A percentile compares a stretch with the other conserved stretches of the same genome.
Conservation (phyloP, 1,140 invertebrate genomes). For the Zaprionus ghesquierei region DNA sequence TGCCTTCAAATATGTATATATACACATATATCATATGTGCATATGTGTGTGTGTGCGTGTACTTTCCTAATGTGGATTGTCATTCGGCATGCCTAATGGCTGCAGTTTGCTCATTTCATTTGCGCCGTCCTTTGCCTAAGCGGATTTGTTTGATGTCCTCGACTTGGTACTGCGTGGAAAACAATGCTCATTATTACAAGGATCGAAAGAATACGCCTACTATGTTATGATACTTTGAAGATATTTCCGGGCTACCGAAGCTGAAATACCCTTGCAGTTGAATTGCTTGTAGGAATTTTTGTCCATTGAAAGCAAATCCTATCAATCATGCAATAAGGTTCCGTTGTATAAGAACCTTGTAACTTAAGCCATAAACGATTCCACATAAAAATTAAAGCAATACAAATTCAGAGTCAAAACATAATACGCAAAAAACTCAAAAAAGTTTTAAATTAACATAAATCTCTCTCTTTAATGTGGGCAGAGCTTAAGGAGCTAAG, state of each 20-base stretch:
- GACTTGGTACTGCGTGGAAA: constrained; percentile 31
- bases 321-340: no score
- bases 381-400: not conserved
- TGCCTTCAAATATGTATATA: not conserved
- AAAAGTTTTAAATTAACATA: not conserved
- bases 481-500: not conserved
- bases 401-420: not conserved
- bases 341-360: no score
- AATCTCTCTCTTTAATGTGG: not conserved
- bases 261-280: not conserved
- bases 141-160: constrained; percentile 71
- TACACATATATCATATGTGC: not conserved
- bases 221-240: constrained; percentile 26
- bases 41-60: not conserved
- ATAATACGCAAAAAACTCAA: not conserved
- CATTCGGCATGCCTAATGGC: constrained; percentile 42
- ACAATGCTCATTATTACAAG: constrained; percentile 69
- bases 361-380: no score
- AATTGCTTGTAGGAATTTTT: not conserved
- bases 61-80: constrained; percentile 12
- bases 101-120: constrained; percentile 52
- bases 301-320: no score
- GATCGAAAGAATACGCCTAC: constrained; percentile 31
- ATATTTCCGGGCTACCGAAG: not conserved
- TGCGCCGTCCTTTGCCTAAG: constrained; percentile 51